Base-by-base conservation (phyloP, 1,140 invertebrate species). In the Pristionchus pacificus region DNA sequence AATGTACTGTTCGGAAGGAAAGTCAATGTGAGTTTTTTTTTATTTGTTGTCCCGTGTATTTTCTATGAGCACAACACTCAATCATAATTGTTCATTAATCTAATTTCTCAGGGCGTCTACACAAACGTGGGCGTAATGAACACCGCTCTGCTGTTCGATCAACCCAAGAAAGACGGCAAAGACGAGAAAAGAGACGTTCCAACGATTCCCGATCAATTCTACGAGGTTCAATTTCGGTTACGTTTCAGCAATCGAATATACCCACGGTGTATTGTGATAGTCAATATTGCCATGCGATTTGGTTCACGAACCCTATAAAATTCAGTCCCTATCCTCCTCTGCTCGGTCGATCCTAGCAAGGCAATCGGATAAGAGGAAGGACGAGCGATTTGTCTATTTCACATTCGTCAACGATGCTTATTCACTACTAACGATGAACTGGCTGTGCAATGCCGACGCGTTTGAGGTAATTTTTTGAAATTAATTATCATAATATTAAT, bases 361-460 rank as follows among this genome's bases (percentile, higher is more conserved):
- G 28, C 31, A 38, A 2, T 32, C 31, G 15, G 25, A 29, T 29
- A 49, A 68, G 19, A 60, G 64, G 24, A 32, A 57, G 28, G 70
- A 60, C 10, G n/a, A 77, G 24, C 31, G 60, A 30, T 78, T 80
- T 63, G 65, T 80, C 14, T 70, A 80, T 2, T 72, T 81, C 27
- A 75, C 76, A 3, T 31, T 80, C 6, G 68, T 81, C 19, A 80
- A 80, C 60, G 32, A 73, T 19, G 79, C 80, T 25, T 82, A 80
- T 61, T 63, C 74, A 25, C 77, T 75, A 60, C 58, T 80, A n/a
- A 80, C 79, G 2, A 38, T 78, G 13, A 80, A 80, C 49, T 80
- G 80, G 75, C 76, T 80, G 3, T 80, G 79, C 60, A 80, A 80
- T 61, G 61, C 73, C 25, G 79, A 76, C 15, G 49, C 31, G 1